A percentile compares a stretch with the other conserved stretches of the same genome.
These are phyloP conservation scores for Strigamia maritima DNA, from an alignment of 2,888 invertebrate genomes.

Conservation along the genomic window DNA sequence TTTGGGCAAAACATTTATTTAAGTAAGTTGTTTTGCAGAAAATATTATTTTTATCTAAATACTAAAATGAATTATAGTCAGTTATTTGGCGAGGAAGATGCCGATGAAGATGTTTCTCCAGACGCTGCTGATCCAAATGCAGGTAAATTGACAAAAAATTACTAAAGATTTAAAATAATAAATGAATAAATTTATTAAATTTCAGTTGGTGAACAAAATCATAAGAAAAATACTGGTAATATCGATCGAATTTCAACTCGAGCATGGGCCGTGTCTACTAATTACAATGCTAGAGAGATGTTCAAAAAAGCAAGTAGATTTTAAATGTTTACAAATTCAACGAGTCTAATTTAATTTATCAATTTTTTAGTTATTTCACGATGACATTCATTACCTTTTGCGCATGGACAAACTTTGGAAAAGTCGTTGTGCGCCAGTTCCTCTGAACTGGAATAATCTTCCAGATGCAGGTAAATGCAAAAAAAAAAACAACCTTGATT, in stretches of 20 bases:
- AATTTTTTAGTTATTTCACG: conserved; percentile 69
- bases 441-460: conserved; percentile 67
- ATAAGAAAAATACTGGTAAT: conserved; percentile 58
- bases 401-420: conserved; percentile 96
- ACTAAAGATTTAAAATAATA: no score
- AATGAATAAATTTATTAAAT: no score
- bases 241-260: conserved; percentile 69
- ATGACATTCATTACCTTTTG: conserved; percentile 90
- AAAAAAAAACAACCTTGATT: background rate
- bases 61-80: conserved; percentile 62
- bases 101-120: conserved; percentile 96
- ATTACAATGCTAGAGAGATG: conserved; percentile 78
- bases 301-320: conserved; percentile 67
- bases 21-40: conserved; percentile 64
- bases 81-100: conserved; percentile 93
- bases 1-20: conserved; percentile 99
- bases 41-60: background rate
- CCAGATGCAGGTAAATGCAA: conserved; percentile 54
- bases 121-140: conserved; percentile 95
- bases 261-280: conserved; percentile 78
- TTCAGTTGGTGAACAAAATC: conserved; percentile 46
- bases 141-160: conserved; percentile 52
- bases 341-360: background rate
- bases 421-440: conserved; percentile 74
- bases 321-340: conserved; percentile 26